Conservation (phyloP, 2,888 invertebrate species). For the Thymelicus sylvestris region DNA sequence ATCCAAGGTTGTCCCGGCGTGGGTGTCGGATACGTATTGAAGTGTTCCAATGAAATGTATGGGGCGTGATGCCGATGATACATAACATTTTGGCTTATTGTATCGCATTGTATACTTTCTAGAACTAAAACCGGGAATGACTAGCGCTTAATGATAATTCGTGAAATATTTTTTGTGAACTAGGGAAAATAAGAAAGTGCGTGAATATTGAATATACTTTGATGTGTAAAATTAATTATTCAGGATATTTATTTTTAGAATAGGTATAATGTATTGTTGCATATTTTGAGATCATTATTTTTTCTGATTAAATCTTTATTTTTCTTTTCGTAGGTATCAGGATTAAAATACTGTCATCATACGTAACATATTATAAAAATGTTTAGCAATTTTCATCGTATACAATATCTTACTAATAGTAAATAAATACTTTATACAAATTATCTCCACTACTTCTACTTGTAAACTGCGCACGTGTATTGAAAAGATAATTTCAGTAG, state of each 20-base stretch:
- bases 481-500: constrained; percentile 6
- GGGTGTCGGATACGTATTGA: constrained; percentile 60
- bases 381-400: no score
- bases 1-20: constrained; percentile 68
- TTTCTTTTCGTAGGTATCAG: no score
- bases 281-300: no score
- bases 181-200: background rate
- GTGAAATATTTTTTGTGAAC: background rate
- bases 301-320: no score
- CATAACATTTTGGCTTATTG: constrained; percentile 34
- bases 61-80: constrained; percentile 45
- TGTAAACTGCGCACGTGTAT: background rate
- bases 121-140: constrained; percentile 5
- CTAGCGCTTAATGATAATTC: background rate
- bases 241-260: no score
- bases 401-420: no score
- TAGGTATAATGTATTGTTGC: no score
- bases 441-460: no score
- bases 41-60: constrained; percentile 52
- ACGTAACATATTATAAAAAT: no score
- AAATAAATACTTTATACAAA: no score
- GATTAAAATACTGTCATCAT: no score
- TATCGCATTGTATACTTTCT: constrained; percentile 9
- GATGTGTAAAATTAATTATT: no score
- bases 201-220: background rate